phyloP scores from a whole-genome alignment of 2,113 vertebrate species.

The Calyptomena viridis region DNA sequence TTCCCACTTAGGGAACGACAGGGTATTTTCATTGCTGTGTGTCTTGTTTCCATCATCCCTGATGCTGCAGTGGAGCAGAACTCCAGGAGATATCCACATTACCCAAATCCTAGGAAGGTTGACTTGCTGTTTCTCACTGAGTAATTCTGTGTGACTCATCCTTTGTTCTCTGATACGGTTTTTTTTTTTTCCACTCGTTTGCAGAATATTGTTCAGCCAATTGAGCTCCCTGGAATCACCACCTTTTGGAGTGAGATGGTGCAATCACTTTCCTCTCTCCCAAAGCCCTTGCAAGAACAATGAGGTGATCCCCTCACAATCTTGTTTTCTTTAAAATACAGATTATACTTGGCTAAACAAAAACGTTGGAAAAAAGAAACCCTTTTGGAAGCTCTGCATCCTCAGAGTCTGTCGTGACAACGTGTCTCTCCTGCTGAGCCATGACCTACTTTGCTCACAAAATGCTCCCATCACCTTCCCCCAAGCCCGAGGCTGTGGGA shows the following conservation, averaged over 20 bases:
- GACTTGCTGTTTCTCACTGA: constrained; percentile 18
- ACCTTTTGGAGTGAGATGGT: neutral
- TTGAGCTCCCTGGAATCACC: constrained; percentile 3
- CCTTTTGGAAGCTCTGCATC: neutral
- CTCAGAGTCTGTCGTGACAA: neutral
- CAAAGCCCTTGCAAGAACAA: neutral
- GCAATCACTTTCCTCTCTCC: neutral
- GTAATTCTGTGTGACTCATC: constrained; percentile 21
- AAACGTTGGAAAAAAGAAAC: neutral
- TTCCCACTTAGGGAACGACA: neutral
- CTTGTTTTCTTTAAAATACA: neutral
- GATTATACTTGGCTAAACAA: neutral
- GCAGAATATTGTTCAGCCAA: constrained; percentile 25
- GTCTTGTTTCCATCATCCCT: neutral
- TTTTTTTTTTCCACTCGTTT: constrained; percentile 7
- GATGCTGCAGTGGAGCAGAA: neutral
- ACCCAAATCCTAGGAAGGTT: neutral
- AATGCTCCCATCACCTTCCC: neutral
- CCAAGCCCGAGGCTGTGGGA: neutral
- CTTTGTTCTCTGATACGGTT: neutral
- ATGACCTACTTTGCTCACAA: neutral
- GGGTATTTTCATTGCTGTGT: neutral
- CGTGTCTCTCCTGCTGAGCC: neutral
- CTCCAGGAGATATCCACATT: neutral
- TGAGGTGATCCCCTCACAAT: neutral